Conservation (phyloP, 30 jellyfish, hydroid and myxozoan genomes). For the Catostylus mosaicus region DNA sequence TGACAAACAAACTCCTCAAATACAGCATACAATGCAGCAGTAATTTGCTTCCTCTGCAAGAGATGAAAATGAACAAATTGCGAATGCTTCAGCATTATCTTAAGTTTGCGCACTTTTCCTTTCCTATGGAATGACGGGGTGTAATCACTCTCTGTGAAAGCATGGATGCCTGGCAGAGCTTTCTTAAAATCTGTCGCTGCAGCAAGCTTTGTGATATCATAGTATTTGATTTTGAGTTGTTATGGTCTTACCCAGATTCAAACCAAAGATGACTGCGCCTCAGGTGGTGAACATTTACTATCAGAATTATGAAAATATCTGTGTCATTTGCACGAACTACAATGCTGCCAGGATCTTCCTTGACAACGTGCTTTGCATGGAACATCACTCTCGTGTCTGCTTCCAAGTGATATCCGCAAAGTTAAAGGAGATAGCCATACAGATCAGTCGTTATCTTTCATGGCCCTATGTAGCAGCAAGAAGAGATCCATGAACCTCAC, state of each 20-base stretch:
- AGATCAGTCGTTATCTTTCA: neutral
- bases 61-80: slow-evolving; percentile 1
- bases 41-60: slow-evolving; percentile 9
- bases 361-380: slow-evolving; percentile 10
- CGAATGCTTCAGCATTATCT: slow-evolving; percentile 23
- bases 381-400: slow-evolving; percentile 36
- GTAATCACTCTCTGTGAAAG: slow-evolving; percentile 28
- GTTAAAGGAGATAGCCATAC: neutral
- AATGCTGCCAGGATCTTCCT: slow-evolving; percentile 25
- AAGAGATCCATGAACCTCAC: neutral
- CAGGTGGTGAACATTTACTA: slow-evolving; percentile 27
- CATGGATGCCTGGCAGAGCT: too few relatives aligned
- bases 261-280: slow-evolving; percentile 29
- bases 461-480: slow-evolving; percentile 3
- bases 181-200: too few relatives aligned
- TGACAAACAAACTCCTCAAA: slow-evolving; percentile 33
- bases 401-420: slow-evolving; percentile 25
- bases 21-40: neutral
- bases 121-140: slow-evolving; percentile 6
- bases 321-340: slow-evolving; percentile 12
- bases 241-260: slow-evolving; percentile 20
- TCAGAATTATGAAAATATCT: slow-evolving; percentile 7
- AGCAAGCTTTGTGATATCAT: too few relatives aligned
- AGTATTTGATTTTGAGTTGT: slow-evolving; percentile 7
- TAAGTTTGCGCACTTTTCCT: slow-evolving; percentile 36